phyloP scores from a whole-genome alignment of 2,888 invertebrate species.

The Chaetoderma sp. region DNA sequence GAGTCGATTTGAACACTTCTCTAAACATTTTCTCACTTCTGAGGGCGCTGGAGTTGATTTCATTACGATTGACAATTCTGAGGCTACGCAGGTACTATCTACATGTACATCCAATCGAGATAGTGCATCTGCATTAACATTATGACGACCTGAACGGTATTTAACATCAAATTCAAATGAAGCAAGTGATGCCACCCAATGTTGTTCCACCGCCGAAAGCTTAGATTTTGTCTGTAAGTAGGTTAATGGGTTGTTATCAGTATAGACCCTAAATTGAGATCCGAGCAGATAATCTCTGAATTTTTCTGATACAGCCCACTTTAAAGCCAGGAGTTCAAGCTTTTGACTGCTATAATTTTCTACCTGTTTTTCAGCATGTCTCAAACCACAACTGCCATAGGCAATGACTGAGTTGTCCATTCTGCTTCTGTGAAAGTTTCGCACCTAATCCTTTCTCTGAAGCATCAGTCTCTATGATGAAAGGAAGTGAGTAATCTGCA shows the following conservation, averaged over 20 bases:
- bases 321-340: conserved; percentile 20
- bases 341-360: conserved; percentile 21
- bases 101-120: neutral
- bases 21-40: too few relatives aligned
- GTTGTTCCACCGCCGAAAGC: neutral
- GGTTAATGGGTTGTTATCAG: conserved; percentile 3
- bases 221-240: neutral
- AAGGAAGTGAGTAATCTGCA: neutral
- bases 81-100: too few relatives aligned
- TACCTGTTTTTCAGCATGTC: conserved; percentile 4
- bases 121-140: conserved; percentile 2
- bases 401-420: conserved; percentile 9
- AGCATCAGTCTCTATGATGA: conserved; percentile 6
- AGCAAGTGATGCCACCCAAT: neutral
- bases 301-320: conserved; percentile 18
- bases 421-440: conserved; percentile 5
- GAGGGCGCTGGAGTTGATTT: too few relatives aligned
- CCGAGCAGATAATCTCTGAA: conserved; percentile 11
- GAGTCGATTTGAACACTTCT: too few relatives aligned
- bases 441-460: neutral
- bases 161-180: neutral
- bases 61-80: too few relatives aligned
- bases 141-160: conserved; percentile 1
- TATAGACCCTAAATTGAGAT: neutral
- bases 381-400: conserved; percentile 12